A percentile compares a stretch with the other conserved stretches of the same genome.
phyloP scores from a whole-genome alignment of 2,113 vertebrate species.

The Synodontis membranacea region DNA sequence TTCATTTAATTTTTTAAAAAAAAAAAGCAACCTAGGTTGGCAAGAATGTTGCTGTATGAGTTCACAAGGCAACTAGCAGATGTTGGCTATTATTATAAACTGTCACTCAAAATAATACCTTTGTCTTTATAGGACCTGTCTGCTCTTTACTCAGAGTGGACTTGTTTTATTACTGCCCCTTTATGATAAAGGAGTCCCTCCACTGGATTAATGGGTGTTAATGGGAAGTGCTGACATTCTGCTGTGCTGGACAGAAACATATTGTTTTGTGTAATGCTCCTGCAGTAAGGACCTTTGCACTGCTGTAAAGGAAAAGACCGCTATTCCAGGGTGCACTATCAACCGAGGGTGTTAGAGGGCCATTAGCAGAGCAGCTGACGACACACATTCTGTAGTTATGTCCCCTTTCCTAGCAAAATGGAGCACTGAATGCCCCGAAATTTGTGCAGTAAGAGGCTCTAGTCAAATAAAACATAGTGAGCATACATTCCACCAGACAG shows the following conservation, averaged over 20 bases:
- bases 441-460: conserved; percentile 16
- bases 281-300: conserved; percentile 33
- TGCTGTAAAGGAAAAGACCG: conserved; percentile 18
- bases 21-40: background rate
- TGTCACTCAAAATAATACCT: background rate
- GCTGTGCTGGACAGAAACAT: conserved; percentile 19
- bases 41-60: background rate
- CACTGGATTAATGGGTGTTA: conserved; percentile 28
- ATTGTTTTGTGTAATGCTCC: background rate
- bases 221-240: conserved; percentile 27
- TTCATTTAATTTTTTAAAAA: too few relatives aligned
- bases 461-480: conserved; percentile 33
- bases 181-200: background rate
- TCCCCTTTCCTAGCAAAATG: conserved; percentile 21
- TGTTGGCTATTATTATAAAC: background rate
- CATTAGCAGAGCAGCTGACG: conserved; percentile 48
- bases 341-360: conserved; percentile 12
- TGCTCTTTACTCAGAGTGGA: background rate
- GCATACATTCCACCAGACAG: background rate
- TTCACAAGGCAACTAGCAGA: background rate
- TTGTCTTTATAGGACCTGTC: background rate
- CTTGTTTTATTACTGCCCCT: conserved; percentile 6
- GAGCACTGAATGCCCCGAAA: conserved; percentile 22
- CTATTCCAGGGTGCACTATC: conserved; percentile 5
- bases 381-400: conserved; percentile 42